A percentile compares a stretch with the other conserved stretches of the same genome.
phyloP scores from a whole-genome alignment of 2,797 vertebrate species.

The Holocentrus rufus region DNA sequence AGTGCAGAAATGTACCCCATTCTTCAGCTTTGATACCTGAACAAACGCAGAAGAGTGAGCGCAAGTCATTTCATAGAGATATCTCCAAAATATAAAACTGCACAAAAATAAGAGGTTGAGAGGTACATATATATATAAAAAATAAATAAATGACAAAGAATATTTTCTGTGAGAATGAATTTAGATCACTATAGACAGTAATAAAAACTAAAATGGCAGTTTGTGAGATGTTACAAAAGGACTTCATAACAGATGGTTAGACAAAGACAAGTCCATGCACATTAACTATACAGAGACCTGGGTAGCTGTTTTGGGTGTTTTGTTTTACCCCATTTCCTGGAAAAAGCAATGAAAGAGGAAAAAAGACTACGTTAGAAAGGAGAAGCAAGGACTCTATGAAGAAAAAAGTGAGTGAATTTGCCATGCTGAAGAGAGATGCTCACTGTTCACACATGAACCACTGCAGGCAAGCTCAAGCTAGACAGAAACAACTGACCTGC shows the following conservation, averaged over 20 bases:
- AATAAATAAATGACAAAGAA: background rate
- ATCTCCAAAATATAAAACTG: background rate
- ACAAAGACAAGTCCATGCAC: constrained; percentile 56
- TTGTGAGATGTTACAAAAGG: constrained; percentile 14
- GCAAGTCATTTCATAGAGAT: background rate
- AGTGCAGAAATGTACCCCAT: constrained; percentile 87
- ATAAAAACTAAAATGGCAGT: constrained; percentile 5
- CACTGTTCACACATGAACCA: background rate
- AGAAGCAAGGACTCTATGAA: constrained; percentile 13
- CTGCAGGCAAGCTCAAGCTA: background rate
- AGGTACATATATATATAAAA: background rate
- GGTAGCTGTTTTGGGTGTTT: constrained; percentile 78
- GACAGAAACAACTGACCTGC: constrained; percentile 4
- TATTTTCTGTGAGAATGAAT: background rate
- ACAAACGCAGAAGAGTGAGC: constrained; percentile 36
- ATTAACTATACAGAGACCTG: constrained; percentile 79
- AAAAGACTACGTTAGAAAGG: constrained; percentile 67
- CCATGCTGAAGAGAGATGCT: background rate
- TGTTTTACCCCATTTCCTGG: constrained; percentile 80
- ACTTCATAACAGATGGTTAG: constrained; percentile 16
- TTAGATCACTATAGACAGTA: constrained; percentile 15
- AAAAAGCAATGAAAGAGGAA: constrained; percentile 59
- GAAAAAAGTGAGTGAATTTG: constrained; percentile 30
- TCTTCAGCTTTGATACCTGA: constrained; percentile 85
- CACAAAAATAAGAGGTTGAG: background rate